Evolutionary conservation across 1,140 invertebrate species (phyloP).

Genomic region (Magallana gigas): DNA sequence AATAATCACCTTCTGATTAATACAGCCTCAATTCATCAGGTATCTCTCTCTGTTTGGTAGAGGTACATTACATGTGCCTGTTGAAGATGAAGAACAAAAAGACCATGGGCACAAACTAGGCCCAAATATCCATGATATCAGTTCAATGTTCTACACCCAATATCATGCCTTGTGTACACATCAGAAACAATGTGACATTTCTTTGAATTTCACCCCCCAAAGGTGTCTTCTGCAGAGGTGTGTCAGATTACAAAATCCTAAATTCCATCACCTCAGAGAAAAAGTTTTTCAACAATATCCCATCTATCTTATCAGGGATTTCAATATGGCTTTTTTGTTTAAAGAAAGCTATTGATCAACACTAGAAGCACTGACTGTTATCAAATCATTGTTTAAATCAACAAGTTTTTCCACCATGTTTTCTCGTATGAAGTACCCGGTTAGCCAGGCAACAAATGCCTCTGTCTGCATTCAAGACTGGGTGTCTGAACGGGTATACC

Average conservation of each 20-base stretch:
- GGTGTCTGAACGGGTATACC: neutral
- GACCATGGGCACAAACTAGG: no score
- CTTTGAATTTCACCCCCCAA: neutral
- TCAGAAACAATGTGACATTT: conserved; percentile 24
- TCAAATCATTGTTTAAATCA: conserved; percentile 36
- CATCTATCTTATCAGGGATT: conserved; percentile 31
- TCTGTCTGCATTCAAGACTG: conserved; percentile 6
- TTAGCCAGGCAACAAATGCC: conserved; percentile 10
- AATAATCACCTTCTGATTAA: neutral
- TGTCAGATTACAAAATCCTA: conserved; percentile 29
- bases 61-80: no score
- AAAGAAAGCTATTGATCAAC: conserved; percentile 38
- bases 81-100: no score
- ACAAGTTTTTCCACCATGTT: conserved; percentile 33
- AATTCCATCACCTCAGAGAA: conserved; percentile 22
- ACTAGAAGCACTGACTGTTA: conserved; percentile 32
- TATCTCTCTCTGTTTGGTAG: no score
- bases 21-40: no score
- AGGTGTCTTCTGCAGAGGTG: neutral
- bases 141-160: no score
- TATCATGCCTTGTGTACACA: neutral
- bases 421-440: conserved; percentile 29
- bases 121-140: no score
- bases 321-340: conserved; percentile 34
- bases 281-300: conserved; percentile 22